phyloP scores from a whole-genome alignment of 92 coral and sea anemone species.

The Zoanthus sociatus region DNA sequence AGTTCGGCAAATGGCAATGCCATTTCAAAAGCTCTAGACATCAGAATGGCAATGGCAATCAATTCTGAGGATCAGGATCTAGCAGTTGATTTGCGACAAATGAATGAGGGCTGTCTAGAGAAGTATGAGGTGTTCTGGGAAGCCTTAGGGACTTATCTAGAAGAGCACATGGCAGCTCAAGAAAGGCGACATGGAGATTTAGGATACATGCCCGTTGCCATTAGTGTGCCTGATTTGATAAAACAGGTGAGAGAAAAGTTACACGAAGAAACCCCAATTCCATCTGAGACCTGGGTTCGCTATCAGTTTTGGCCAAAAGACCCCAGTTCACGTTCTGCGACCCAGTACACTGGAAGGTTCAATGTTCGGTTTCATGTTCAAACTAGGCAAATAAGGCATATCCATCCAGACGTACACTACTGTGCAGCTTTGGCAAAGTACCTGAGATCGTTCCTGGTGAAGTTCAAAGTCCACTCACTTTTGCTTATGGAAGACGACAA shows the following conservation, averaged over 20 bases:
- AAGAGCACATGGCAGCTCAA: conserved; percentile 23
- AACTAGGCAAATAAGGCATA: conserved; percentile 39
- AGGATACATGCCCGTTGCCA: conserved; percentile 59
- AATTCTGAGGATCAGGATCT: conserved; percentile 44
- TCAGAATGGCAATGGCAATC: conserved; percentile 38
- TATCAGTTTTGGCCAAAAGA: conserved; percentile 56
- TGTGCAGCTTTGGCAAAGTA: conserved; percentile 49
- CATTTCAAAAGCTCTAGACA: conserved; percentile 47
- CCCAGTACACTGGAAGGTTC: conserved; percentile 52
- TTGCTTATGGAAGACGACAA: conserved; percentile 27
- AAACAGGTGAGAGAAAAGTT: conserved; percentile 1
- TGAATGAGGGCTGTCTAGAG: conserved; percentile 10
- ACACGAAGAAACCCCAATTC: conserved; percentile 9
- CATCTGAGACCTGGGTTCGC: conserved; percentile 48
- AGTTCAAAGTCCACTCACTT: conserved; percentile 38
- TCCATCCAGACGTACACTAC: conserved; percentile 35
- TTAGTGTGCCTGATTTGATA: conserved; percentile 57
- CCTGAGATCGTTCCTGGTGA: neutral
- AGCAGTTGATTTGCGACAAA: conserved; percentile 6
- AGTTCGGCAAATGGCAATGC: conserved; percentile 16
- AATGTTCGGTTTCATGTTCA: conserved; percentile 44
- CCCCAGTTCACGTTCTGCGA: conserved; percentile 49
- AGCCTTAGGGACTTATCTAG: neutral
- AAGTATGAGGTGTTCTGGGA: conserved; percentile 11
- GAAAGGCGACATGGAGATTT: conserved; percentile 45